phyloP scores from a whole-genome alignment of 2,888 invertebrate genomes.

The Gymnosoma rotundatum region DNA sequence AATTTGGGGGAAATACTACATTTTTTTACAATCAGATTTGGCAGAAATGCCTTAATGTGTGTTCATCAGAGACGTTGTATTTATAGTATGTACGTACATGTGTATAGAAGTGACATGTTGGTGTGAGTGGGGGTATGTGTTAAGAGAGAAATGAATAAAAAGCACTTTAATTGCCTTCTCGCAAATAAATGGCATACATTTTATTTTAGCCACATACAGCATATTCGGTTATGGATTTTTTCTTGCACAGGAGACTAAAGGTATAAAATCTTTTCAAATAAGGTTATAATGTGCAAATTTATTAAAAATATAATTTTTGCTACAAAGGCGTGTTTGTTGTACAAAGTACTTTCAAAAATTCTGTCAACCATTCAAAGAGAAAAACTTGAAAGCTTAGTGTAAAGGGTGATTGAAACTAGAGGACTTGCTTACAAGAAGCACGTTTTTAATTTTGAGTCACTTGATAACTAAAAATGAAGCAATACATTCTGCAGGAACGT shows the following conservation, averaged over 20 bases:
- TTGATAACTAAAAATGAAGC: too few species aligned
- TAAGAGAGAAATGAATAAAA: conserved; percentile 47
- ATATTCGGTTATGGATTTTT: conserved; percentile 49
- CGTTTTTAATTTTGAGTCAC: too few species aligned
- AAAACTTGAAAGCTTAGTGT: too few species aligned
- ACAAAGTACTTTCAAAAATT: too few species aligned
- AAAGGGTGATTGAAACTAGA: too few species aligned
- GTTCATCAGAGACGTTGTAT: not conserved
- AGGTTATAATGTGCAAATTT: not conserved
- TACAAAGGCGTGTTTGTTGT: too few species aligned
- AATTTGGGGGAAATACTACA: conserved; percentile 52
- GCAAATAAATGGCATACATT: conserved; percentile 69
- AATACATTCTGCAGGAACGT: too few species aligned
- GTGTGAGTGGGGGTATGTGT: conserved; percentile 47
- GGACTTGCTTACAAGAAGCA: too few species aligned
- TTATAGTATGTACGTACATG: not conserved
- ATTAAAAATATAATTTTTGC: too few species aligned
- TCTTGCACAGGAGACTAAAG: conserved; percentile 20
- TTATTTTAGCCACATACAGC: conserved; percentile 66
- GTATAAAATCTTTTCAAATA: not conserved
- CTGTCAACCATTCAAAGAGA: too few species aligned
- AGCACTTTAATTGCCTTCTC: conserved; percentile 68
- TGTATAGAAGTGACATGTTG: conserved; percentile 42
- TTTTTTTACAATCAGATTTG: conserved; percentile 33
- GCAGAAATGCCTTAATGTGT: not conserved